Percentiles rank a stretch among this genome's conserved stretches.
Conservation (phyloP, 2,888 invertebrate species). For the Halictus ligatus region DNA sequence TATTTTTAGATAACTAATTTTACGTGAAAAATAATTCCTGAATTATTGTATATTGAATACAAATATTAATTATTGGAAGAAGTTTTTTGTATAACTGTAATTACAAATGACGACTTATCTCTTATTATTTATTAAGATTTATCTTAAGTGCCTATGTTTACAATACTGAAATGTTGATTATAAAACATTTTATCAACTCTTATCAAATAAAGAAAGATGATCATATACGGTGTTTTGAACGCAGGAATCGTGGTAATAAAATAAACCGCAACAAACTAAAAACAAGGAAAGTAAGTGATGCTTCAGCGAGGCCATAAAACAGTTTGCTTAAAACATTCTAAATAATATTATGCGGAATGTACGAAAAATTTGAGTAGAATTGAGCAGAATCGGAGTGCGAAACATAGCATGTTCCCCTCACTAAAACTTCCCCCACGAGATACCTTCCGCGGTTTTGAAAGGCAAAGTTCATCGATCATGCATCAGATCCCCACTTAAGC, state of each 20-base stretch:
- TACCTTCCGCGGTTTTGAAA: conserved; percentile 53
- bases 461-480: conserved; percentile 65
- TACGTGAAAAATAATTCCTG: too few relatives aligned
- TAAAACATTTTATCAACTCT: too few relatives aligned
- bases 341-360: not conserved
- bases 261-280: not conserved
- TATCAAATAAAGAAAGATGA: too few relatives aligned
- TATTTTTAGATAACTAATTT: not conserved
- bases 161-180: too few relatives aligned
- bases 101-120: too few relatives aligned
- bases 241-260: not conserved
- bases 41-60: too few relatives aligned
- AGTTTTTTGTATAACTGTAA: too few relatives aligned
- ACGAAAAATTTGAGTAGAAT: not conserved
- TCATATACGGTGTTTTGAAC: too few relatives aligned
- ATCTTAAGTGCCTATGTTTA: too few relatives aligned
- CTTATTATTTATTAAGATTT: too few relatives aligned
- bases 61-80: too few relatives aligned
- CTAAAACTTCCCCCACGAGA: conserved; percentile 20
- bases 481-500: conserved; percentile 53
- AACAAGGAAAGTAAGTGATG: not conserved
- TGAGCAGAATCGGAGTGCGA: not conserved
- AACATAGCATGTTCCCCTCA: not conserved
- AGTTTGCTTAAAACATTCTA: not conserved
- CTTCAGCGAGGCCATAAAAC: not conserved